These are phyloP conservation scores for Pharmacophagus antenor DNA, from an alignment of 2,888 invertebrate genomes.

Conservation along the genomic window DNA sequence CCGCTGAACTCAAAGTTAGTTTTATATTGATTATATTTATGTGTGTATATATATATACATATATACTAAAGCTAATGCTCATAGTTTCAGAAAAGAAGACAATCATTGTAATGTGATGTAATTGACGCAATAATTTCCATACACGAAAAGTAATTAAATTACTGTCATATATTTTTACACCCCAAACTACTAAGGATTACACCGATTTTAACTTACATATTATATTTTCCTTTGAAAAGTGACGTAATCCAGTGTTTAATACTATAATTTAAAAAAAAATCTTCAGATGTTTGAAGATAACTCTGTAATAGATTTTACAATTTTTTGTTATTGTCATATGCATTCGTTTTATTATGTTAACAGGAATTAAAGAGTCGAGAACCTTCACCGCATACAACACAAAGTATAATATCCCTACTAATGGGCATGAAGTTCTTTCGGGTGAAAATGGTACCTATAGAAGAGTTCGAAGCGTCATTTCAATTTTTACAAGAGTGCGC, in stretches of 20 bases:
- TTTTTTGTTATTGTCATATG: not conserved
- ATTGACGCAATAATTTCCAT: too few species aligned
- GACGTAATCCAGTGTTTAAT: too few species aligned
- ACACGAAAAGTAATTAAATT: too few species aligned
- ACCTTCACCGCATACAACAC: constrained; percentile 93
- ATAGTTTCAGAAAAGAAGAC: too few species aligned
- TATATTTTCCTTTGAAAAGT: too few species aligned
- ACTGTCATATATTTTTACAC: too few species aligned
- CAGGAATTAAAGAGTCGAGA: constrained; percentile 87
- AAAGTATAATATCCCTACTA: constrained; percentile 96
- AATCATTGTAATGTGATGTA: too few species aligned
- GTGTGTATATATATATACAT: not conserved
- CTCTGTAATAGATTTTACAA: not conserved
- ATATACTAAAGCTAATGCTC: too few species aligned
- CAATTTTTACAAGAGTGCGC: constrained; percentile 99
- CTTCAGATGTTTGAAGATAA: not conserved
- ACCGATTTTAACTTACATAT: too few species aligned
- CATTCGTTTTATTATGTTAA: not conserved
- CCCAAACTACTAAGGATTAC: too few species aligned
- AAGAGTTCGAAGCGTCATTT: constrained; percentile 99
- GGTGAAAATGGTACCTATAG: constrained; percentile 98
- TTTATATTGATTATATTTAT: not conserved
- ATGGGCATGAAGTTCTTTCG: constrained; percentile 99
- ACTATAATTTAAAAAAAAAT: too few species aligned
- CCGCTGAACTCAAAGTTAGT: constrained; percentile 91